Base-by-base conservation (phyloP, 1,140 invertebrate genomes). In the Ganaspis sp. region DNA sequence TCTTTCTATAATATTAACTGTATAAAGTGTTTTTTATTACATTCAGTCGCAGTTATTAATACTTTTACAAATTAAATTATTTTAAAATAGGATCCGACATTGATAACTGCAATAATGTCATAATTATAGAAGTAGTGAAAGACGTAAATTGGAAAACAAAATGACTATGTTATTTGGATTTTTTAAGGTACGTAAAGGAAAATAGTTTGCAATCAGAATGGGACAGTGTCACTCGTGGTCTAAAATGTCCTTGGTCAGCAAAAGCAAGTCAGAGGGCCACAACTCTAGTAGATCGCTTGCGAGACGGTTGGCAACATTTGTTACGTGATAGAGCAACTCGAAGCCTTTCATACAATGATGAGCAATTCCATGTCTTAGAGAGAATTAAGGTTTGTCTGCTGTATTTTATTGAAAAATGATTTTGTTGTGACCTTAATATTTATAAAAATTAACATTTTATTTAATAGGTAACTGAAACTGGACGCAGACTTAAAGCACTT, bases 271-370 rank as follows among this genome's bases (percentile, higher is more conserved):
- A 94, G 72, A 93, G 94, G 84, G 95, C 95, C 1, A 91, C 94
- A 76, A 95, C 96, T 37, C 92, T 96, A 69, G 95, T 96, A 0
- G 94, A 95, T 81, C 93, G 96, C 76, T 90, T 98, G 75, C 92
- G 96, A 40, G 97, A 98, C 83, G 97, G 96, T 0, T 98, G 97
- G 97, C 97, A 98, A 90, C 96, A 97, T 92, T 92, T 98, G 69
- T 92, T 97, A 29, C 92, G 97, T 49, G 96, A 98, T 92, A 93
- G 96, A 83, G 96, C 96, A 21, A 96, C 96, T 9, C 92, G 96
- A 78, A 94, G 93, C 76, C 89, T 98, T 1, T 97, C 96, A 0
- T 97, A 97, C 88, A 97, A 98, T 87, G 97, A 98, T 91, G 97
- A 98, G 90, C 97, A 98, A 89, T 97, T 98, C 87, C 97, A 98